Conservation (phyloP, 2,113 vertebrate genomes). For the Coregonus clupeaformis region DNA sequence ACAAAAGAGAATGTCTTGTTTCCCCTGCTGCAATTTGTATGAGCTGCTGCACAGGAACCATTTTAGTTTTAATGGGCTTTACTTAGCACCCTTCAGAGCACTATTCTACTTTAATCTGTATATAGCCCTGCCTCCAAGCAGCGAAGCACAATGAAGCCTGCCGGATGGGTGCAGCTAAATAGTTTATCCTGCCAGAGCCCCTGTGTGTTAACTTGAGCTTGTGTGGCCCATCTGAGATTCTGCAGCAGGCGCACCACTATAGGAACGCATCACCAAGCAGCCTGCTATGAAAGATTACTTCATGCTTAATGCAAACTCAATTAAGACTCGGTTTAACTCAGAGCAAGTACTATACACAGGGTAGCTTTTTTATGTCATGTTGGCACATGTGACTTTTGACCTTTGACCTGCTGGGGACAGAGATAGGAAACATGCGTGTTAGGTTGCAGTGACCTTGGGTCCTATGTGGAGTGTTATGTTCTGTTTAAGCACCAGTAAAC, state of each 20-base stretch:
- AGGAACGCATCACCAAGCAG: neutral
- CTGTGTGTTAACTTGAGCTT: constrained; percentile 36
- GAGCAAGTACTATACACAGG: too few relatives aligned
- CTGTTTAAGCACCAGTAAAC: neutral
- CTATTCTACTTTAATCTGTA: constrained; percentile 32
- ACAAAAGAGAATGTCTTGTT: neutral
- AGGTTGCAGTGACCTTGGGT: neutral
- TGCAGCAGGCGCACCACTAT: neutral
- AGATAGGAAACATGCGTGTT: too few relatives aligned
- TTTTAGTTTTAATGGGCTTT: constrained; percentile 21
- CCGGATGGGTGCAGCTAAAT: constrained; percentile 23
- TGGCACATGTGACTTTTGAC: too few relatives aligned
- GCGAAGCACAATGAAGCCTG: constrained; percentile 31
- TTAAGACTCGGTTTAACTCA: too few relatives aligned
- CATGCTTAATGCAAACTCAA: neutral
- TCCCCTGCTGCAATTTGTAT: constrained; percentile 3
- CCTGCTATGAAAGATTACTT: neutral
- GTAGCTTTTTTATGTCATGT: too few relatives aligned
- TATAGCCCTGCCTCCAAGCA: constrained; percentile 12
- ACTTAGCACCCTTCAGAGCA: constrained; percentile 19
- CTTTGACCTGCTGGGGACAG: too few relatives aligned
- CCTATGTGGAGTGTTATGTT: neutral
- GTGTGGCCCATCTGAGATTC: constrained; percentile 29
- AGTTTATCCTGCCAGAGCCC: constrained; percentile 19
- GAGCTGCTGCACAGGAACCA: neutral